Evolutionary conservation across 2,797 vertebrate species (phyloP).

Genomic region (Dipus sagitta): DNA sequence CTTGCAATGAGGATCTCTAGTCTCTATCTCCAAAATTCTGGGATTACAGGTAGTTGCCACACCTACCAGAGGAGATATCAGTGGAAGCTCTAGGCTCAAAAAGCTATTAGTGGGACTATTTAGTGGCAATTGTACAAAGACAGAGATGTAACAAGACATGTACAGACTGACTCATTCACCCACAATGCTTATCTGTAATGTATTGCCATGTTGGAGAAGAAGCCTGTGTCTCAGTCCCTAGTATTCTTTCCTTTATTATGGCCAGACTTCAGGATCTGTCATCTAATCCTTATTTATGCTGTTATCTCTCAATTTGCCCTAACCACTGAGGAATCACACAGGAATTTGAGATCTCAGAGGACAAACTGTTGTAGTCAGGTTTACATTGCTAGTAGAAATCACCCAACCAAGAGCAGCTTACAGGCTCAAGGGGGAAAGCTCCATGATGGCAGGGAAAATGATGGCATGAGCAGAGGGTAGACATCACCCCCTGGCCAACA

Average conservation of each 20-base stretch:
- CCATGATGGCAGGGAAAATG: too few relatives aligned
- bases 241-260: background rate
- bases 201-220: background rate
- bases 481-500: too few relatives aligned
- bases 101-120: background rate
- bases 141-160: background rate
- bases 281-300: background rate
- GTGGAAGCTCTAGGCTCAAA: too few relatives aligned
- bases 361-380: too few relatives aligned
- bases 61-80: too few relatives aligned
- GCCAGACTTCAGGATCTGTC: background rate
- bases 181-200: background rate
- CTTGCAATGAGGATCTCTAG: too few relatives aligned
- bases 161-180: background rate
- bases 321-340: background rate
- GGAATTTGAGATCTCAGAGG: background rate
- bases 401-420: too few relatives aligned
- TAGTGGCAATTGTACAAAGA: background rate
- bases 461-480: too few relatives aligned
- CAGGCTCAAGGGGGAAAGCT: too few relatives aligned
- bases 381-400: too few relatives aligned
- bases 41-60: too few relatives aligned
- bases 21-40: too few relatives aligned
- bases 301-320: background rate
- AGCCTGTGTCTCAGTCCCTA: background rate